Base-by-base conservation (phyloP, 2,113 vertebrate species). In the Myodes glareolus region DNA sequence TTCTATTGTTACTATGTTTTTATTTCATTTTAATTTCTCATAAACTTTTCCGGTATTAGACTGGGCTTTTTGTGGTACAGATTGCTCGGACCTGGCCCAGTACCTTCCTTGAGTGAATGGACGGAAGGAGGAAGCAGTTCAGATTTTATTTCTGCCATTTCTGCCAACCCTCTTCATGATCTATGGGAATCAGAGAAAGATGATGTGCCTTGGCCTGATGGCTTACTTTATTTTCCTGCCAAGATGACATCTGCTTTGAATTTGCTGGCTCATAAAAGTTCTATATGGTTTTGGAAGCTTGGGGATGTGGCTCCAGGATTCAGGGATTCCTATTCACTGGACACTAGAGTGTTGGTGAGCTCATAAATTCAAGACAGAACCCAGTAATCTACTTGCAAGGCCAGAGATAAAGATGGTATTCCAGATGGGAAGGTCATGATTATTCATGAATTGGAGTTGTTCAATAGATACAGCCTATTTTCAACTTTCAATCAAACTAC, bases 341-440 rank as follows among this genome's bases (percentile, higher is more conserved):
- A 78, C n/a, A 58, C 25, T 87, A 33, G 23, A 92, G 77, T 21
- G 25, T 55, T 70, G 61, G 47, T 75, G 29, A 76, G 19, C 82
- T 96, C 75, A 94, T 92, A 96, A 97, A 97, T 95, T 75, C 67
- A 58, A 94, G 90, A 94, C 19, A 52, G 93, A 94, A 67, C 68
- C 65, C 73, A 82, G 76, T 92, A 65, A 94, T 93, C 94, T 90
- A 91, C 25, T 45, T 90, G 50, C 31, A 61, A n/a, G 42, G 14
- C 67, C 77, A 65, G 63, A 67, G 82, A 92, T 73, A 95, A 88
- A 58, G 68, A 94, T 88, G 45, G n/a, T 45, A 85, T 33, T 76
- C 42, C 77, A 96, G 92, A 92, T 95, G 68, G 76, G 72, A 36
- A 10, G 72, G 72, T 45, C 87, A 96, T 94, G 77, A 63, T 95